A percentile compares a stretch with the other conserved stretches of the same genome.
These are phyloP conservation scores for Leptopilina boulardi DNA, from an alignment of 1,140 invertebrate species.

Conservation along the genomic window DNA sequence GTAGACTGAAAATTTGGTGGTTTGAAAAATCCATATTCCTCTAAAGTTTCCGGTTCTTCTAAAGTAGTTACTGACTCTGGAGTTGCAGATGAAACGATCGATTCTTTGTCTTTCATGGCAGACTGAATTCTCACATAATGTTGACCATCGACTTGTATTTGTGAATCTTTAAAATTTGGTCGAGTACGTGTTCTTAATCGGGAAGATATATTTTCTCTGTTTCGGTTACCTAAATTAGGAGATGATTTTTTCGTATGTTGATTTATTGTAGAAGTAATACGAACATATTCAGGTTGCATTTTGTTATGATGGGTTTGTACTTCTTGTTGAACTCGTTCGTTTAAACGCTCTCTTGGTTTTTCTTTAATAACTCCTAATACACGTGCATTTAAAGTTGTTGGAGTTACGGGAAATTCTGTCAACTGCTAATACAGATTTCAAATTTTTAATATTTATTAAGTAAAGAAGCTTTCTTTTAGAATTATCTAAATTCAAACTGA, in stretches of 20 bases:
- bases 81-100: slow-evolving; percentile 43
- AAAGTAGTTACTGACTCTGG: slow-evolving; percentile 28
- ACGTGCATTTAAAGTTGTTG: slow-evolving; percentile 61
- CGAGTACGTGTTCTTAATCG: slow-evolving; percentile 57
- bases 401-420: slow-evolving; percentile 46
- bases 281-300: slow-evolving; percentile 70
- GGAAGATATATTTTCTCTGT: slow-evolving; percentile 35
- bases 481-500: no score
- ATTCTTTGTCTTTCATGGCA: slow-evolving; percentile 51
- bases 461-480: no score
- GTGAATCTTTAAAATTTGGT: slow-evolving; percentile 54
- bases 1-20: slow-evolving; percentile 63
- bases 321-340: slow-evolving; percentile 61
- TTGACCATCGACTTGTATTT: slow-evolving; percentile 68
- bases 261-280: slow-evolving; percentile 69
- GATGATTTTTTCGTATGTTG: slow-evolving; percentile 53
- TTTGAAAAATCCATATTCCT: slow-evolving; percentile 70
- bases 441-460: background rate
- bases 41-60: slow-evolving; percentile 50
- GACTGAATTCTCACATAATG: slow-evolving; percentile 70
- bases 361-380: slow-evolving; percentile 65
- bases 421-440: slow-evolving; percentile 38
- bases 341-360: slow-evolving; percentile 61
- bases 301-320: slow-evolving; percentile 67
- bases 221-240: slow-evolving; percentile 32